These are phyloP conservation scores for Hestina assimilis DNA, from an alignment of 1,140 invertebrate genomes.

Conservation along the genomic window DNA sequence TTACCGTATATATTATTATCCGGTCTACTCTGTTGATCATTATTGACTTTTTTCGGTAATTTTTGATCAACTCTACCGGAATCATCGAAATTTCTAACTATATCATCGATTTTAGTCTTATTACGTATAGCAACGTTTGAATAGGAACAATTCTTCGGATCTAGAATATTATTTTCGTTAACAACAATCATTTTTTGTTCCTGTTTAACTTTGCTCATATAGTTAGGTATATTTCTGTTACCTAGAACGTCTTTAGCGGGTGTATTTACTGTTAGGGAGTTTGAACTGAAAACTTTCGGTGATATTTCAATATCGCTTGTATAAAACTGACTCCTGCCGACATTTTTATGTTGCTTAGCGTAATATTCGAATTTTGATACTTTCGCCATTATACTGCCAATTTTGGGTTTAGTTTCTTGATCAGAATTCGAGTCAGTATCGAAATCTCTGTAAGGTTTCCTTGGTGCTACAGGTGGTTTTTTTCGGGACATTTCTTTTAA, in stretches of 20 bases:
- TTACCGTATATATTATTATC: constrained; percentile 57
- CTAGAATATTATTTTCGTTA: constrained; percentile 65
- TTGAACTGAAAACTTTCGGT: constrained; percentile 87
- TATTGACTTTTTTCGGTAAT: constrained; percentile 62
- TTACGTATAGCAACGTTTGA: constrained; percentile 67
- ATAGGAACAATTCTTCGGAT: constrained; percentile 64
- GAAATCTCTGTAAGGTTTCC: constrained; percentile 62
- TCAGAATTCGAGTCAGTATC: constrained; percentile 64
- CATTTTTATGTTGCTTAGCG: constrained; percentile 75
- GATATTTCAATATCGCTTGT: constrained; percentile 78
- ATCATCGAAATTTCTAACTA: constrained; percentile 69
- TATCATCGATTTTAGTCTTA: constrained; percentile 69
- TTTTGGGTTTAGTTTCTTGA: constrained; percentile 60
- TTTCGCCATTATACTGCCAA: constrained; percentile 79
- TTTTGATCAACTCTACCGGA: constrained; percentile 35
- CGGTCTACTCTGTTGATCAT: constrained; percentile 47
- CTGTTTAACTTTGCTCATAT: constrained; percentile 66
- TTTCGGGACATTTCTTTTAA: constrained; percentile 68
- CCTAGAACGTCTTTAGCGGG: constrained; percentile 88
- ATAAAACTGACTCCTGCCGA: constrained; percentile 60
- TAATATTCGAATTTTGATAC: constrained; percentile 82
- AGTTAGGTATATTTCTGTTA: constrained; percentile 78
- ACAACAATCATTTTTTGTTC: constrained; percentile 58
- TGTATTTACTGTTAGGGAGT: constrained; percentile 87
- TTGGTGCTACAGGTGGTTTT: constrained; percentile 70